Percentiles rank a stretch among this genome's conserved stretches.
Evolutionary conservation across 2,113 vertebrate genomes (phyloP).

Genomic region (Mungos mungo): DNA sequence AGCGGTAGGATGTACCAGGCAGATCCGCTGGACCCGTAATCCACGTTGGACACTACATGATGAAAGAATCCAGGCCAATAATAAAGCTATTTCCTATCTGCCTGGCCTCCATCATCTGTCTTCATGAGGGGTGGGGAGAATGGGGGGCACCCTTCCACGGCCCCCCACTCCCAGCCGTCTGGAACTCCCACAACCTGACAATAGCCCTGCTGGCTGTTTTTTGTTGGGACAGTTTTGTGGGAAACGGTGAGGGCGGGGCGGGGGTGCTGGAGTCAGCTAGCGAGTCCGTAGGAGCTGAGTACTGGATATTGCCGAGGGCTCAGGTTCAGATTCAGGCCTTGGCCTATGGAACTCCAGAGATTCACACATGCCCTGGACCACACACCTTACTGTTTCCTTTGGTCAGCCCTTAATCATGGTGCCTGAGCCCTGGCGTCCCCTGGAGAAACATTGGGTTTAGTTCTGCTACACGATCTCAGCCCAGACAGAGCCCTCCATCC

Average conservation of each 20-base stretch:
- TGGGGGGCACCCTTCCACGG: not conserved
- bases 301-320: not conserved
- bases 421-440: not conserved
- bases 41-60: slow-evolving; percentile 67
- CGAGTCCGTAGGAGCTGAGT: not conserved
- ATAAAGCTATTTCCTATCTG: slow-evolving; percentile 78
- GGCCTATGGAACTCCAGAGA: not conserved
- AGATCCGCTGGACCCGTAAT: slow-evolving; percentile 33
- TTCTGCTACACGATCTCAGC: not conserved
- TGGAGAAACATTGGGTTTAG: not conserved
- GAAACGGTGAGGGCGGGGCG: not conserved
- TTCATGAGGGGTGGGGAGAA: not conserved
- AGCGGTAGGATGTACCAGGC: not conserved
- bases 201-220: not conserved
- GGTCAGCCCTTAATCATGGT: not conserved
- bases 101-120: accelerated
- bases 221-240: not conserved
- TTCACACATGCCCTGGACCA: not conserved
- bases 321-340: not conserved
- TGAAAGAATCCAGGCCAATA: slow-evolving; percentile 63
- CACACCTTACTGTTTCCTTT: not conserved
- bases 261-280: not conserved
- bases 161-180: not conserved
- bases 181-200: not conserved
- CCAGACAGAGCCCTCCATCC: not conserved